Conservation (phyloP, 2,888 invertebrate genomes). For the Marasmarcha lunaedactyla region DNA sequence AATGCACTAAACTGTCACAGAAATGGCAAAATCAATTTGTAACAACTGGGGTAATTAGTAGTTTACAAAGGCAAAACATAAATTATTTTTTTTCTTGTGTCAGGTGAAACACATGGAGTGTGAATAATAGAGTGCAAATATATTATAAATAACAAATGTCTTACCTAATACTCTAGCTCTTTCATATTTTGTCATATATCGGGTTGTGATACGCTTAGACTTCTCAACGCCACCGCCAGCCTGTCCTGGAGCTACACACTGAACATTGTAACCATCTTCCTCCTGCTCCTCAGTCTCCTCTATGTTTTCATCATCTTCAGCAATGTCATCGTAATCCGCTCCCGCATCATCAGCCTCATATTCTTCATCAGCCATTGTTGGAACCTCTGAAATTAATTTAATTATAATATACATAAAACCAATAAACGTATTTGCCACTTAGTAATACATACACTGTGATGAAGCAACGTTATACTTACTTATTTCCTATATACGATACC, state of each 20-base stretch:
- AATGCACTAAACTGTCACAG: too few species aligned
- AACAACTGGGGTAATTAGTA: too few species aligned
- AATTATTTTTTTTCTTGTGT: too few species aligned
- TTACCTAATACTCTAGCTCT: constrained; percentile 54
- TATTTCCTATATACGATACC: too few species aligned
- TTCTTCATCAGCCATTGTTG: constrained; percentile 86
- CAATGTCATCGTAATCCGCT: constrained; percentile 89
- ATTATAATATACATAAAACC: constrained; percentile 1
- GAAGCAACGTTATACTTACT: too few species aligned
- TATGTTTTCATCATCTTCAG: constrained; percentile 88
- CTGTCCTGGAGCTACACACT: constrained; percentile 84
- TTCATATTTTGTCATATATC: constrained; percentile 95
- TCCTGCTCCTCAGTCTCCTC: constrained; percentile 90
- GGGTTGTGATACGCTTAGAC: constrained; percentile 93
- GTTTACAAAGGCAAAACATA: too few species aligned
- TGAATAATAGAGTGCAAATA: too few species aligned
- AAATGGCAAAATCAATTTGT: too few species aligned
- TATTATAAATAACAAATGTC: too few species aligned
- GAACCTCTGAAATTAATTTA: neutral
- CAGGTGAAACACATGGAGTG: too few species aligned
- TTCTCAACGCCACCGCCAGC: constrained; percentile 86
- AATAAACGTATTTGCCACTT: too few species aligned
- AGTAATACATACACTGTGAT: too few species aligned
- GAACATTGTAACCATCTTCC: constrained; percentile 88
- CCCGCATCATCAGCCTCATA: constrained; percentile 84